These are phyloP conservation scores for Polymixis flavicincta DNA, from an alignment of 2,888 invertebrate species.

Conservation along the genomic window DNA sequence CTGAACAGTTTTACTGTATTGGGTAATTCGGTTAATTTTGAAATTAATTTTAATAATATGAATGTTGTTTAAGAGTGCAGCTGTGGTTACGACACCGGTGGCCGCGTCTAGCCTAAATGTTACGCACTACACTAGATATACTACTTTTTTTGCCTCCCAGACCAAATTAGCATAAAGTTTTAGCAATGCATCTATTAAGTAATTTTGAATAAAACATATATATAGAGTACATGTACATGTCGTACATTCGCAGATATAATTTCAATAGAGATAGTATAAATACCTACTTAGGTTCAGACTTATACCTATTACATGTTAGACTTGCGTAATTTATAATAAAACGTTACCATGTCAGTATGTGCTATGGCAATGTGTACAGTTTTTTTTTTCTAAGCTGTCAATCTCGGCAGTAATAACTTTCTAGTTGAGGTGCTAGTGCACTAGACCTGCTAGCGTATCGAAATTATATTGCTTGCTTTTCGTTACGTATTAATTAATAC, in stretches of 20 bases:
- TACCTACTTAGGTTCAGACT: neutral
- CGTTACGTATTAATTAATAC: neutral
- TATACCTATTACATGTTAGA: neutral
- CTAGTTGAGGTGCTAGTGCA: conserved; percentile 26
- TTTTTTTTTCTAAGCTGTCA: conserved; percentile 25
- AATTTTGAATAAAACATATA: too few species aligned
- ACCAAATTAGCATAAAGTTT: neutral
- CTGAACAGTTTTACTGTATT: neutral
- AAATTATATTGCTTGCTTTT: neutral
- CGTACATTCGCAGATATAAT: neutral
- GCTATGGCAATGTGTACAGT: conserved; percentile 10
- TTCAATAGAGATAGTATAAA: neutral
- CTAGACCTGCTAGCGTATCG: neutral
- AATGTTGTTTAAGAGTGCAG: conserved; percentile 1
- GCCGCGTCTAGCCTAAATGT: conserved; percentile 5
- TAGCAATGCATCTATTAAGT: conserved; percentile 14
- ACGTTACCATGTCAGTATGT: conserved; percentile 3
- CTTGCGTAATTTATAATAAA: conserved; percentile 27
- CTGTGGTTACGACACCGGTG: neutral
- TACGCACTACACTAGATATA: conserved; percentile 5
- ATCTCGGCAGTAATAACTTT: conserved; percentile 47
- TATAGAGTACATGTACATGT: neutral
- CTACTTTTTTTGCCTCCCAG: neutral
- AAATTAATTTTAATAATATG: conserved; percentile 7
- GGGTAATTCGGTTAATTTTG: neutral